These are phyloP conservation scores for Drosophila multiciliata DNA, from an alignment of 2,888 invertebrate genomes.

Conservation along the genomic window DNA sequence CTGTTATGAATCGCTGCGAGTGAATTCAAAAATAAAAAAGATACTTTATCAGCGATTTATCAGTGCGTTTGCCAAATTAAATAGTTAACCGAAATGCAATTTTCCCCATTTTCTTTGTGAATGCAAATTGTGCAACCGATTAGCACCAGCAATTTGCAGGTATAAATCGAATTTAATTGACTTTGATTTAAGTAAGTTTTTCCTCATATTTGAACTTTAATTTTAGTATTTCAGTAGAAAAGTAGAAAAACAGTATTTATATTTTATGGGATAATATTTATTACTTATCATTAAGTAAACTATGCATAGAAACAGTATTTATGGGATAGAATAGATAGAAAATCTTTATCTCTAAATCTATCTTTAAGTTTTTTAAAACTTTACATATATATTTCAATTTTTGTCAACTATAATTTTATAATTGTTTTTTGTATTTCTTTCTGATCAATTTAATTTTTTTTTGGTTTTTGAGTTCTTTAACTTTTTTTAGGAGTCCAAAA, in stretches of 20 bases:
- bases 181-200: background rate
- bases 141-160: background rate
- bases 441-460: background rate
- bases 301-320: too few relatives aligned
- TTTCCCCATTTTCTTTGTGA: background rate
- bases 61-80: background rate
- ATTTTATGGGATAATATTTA: too few relatives aligned
- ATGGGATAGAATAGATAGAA: too few relatives aligned
- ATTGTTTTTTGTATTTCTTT: background rate
- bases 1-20: conserved; percentile 39
- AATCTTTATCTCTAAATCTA: too few relatives aligned
- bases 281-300: too few relatives aligned
- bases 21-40: too few relatives aligned
- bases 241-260: too few relatives aligned
- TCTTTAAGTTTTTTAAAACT: background rate
- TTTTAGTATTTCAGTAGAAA: background rate
- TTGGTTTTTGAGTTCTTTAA: too few relatives aligned
- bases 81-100: background rate
- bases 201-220: background rate
- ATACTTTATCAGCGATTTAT: too few relatives aligned
- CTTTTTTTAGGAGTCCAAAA: too few relatives aligned
- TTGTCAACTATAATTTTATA: background rate
- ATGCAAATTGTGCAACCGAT: background rate
- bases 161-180: background rate
- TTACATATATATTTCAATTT: background rate